Base-by-base conservation (phyloP, 2,888 invertebrate genomes). In the Cheilosia urbana region DNA sequence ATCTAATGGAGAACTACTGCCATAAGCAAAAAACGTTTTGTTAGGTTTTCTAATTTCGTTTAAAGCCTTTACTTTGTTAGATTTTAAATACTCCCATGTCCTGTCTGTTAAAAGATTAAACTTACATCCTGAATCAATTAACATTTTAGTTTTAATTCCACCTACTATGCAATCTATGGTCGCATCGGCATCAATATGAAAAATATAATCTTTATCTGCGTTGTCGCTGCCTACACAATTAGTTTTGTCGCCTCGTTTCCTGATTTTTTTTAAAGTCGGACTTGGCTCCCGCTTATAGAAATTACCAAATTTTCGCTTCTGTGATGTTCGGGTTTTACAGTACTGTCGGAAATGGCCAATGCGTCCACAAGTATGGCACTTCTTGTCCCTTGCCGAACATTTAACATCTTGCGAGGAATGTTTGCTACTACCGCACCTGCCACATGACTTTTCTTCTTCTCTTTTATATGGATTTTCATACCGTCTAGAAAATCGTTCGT, bases 11-110 rank as follows among this genome's bases (percentile, higher is more conserved):
- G 34, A 37, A 27, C n/a, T n/a, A 15, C 37, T 57, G 21, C 34
- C 55, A 34, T 30, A 57, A 2, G 34, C 66, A 2, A 66, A 58
- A 27, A 76, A 66, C 9, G 13, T 76, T 57, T 57, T 76, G 24
- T 76, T 51, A 30, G 53, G 42, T 19, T 60, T 62, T 19, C 49
- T 60, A 11, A 53, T 53, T 27, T 68, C 42, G 24, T 77, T 62
- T 30, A 34, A 51, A 24, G 27, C 42, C 17, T 24, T 53, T 6
- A 63, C 24, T 45, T 45, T 63, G 5, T 53, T 37, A 42, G 11
- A 13, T 30, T 72, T 72, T 24, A 62, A 37, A 24, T 62, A 27
- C 11, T 53, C 55, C 55, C 62, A 73, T 55, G 55, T 55, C 19
- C 5, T 45, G 5, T 21, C 73, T 17, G 63, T 72, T 45, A 72